Evolutionary conservation across 2,888 invertebrate species (phyloP).

Genomic region (Cerceris ruficornis): DNA sequence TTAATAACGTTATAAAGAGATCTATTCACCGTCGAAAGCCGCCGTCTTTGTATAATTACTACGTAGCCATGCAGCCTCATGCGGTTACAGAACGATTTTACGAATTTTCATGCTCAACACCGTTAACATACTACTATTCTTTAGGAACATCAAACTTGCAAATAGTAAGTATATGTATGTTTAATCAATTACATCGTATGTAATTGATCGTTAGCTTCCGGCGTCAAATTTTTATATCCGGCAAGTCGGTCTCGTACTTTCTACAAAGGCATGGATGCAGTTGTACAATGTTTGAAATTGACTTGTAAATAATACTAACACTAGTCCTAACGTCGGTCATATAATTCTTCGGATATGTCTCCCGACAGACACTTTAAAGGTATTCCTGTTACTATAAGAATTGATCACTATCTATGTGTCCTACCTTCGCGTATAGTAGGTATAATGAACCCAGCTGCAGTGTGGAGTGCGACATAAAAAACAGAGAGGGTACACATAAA

Average conservation of each 20-base stretch:
- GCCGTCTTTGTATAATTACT: conserved; percentile 22
- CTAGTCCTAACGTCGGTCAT: conserved; percentile 31
- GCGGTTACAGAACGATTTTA: conserved; percentile 38
- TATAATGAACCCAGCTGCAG: conserved; percentile 81
- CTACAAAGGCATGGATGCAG: conserved; percentile 50
- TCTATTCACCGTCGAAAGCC: conserved; percentile 3
- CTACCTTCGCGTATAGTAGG: conserved; percentile 81
- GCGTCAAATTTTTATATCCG: not conserved
- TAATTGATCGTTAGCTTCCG: conserved; percentile 1
- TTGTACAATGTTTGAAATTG: conserved; percentile 35
- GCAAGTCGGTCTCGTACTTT: conserved; percentile 1
- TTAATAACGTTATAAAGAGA: not conserved
- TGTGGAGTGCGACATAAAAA: conserved; percentile 78
- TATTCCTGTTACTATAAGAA: conserved; percentile 32
- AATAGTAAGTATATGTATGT: not conserved
- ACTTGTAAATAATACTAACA: conserved; percentile 33
- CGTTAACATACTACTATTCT: not conserved
- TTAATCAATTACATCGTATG: not conserved
- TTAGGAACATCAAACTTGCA: not conserved
- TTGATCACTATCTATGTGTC: conserved; percentile 68
- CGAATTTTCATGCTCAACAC: not conserved
- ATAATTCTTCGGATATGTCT: conserved; percentile 25
- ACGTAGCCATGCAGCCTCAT: conserved; percentile 62
- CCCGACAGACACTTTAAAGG: conserved; percentile 18
- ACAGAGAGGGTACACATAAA: conserved; percentile 78